phyloP scores from a whole-genome alignment of 92 coral and sea anemone genomes.

The Bergia puertoricense region DNA sequence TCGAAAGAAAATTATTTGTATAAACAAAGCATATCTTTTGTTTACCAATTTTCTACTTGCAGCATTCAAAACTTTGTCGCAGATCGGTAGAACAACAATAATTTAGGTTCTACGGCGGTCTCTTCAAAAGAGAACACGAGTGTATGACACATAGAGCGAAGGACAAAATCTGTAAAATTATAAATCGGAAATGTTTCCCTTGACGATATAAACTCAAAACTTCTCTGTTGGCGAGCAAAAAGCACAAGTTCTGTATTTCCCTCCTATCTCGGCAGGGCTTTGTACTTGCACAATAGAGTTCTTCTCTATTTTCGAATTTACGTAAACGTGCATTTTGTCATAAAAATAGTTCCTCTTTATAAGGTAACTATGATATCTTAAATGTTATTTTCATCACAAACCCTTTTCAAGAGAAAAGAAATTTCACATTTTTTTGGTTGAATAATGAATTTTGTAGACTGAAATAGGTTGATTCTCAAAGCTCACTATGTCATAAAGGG shows the following conservation, averaged over 20 bases:
- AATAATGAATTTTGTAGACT: background rate
- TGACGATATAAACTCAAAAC: background rate
- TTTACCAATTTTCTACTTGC: background rate
- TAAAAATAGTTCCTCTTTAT: background rate
- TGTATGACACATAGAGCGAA: background rate
- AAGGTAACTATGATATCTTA: too few species aligned
- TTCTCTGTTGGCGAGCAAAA: background rate
- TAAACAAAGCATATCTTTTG: too few species aligned
- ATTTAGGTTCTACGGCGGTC: background rate
- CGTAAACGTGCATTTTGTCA: too few species aligned
- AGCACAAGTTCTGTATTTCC: background rate
- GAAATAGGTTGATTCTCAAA: background rate
- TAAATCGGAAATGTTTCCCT: background rate
- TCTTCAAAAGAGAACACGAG: background rate
- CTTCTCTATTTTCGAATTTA: background rate
- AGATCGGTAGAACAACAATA: background rate
- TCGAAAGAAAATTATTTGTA: background rate
- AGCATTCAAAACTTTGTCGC: background rate
- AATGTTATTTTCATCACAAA: too few species aligned
- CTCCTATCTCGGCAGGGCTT: background rate
- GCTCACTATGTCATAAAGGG: background rate
- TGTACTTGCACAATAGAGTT: background rate
- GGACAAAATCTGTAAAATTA: background rate
- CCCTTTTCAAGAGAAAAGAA: background rate
- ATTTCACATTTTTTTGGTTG: background rate